Evolutionary conservation across 1,140 invertebrate genomes (phyloP), one percentile per base, ranked within the genome.

Genomic region (Cryptotermes secundus): DNA sequence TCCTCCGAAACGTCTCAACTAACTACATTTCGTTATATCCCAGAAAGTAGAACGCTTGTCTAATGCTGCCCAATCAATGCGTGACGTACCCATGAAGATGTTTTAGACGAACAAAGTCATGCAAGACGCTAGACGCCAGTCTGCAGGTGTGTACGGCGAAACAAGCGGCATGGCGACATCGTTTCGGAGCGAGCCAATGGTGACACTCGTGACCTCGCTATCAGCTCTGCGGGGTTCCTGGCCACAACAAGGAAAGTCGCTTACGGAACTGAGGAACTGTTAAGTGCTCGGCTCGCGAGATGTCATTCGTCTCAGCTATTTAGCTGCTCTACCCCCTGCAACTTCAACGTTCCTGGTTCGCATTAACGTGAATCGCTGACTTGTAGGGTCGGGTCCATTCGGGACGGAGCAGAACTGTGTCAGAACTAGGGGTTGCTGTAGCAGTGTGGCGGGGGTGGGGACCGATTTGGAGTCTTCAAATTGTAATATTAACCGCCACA

Each of bases 291-390:
- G 59, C 14, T 31, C 59, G 59, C 59, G 59, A 72, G 59, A 31
- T 72, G 59, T 72, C 59, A 72, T 72, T 72, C 59, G 59, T 72
- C 59, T 72, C 59, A 72, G 59, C 59, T 26, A 72, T 72, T 72
- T 72, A 72, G 59, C 59, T 72, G 31, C 59, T 72, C 31, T 72
- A 72, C 59, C n/a, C 59, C 59, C 59, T 14, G 59, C 59, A 6
- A 72, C 26, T 49, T 49, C 16, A 14, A n/a, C 45, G 22, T 49
- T 49, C 59, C 59, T n/a, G 7, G 4, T 26, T 72, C 26, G 31
- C 59, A 72, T 72, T 31, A 72, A 72, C 59, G 59, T 31, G 59
- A 72, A 72, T 31, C 59, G 31, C 59, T 72, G n/a, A n/a, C 59
- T 72, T 31, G 31, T 72, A n/a, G 2, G 59, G n/a, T n/a, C n/a